Base-by-base conservation (phyloP, 2,888 invertebrate genomes). In the Sphaerophoria rueppellii region DNA sequence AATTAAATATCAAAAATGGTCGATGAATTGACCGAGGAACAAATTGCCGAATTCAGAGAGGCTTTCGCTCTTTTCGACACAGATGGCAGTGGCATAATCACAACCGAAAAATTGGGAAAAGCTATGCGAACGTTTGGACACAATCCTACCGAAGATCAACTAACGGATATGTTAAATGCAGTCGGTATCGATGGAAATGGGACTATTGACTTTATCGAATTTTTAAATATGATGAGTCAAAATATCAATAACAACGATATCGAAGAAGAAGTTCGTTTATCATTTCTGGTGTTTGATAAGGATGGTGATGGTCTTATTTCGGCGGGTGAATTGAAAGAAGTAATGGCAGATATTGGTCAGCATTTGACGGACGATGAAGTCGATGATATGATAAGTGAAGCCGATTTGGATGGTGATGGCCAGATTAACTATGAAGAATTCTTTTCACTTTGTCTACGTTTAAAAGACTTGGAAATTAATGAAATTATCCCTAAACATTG, bases 271-370 rank as follows among this genome's bases (percentile, higher is more conserved):
- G 98, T 99, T 93, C 95, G 98, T 92, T 98, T 98, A 92, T 98
- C 98, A 88, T 97, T 98, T 95, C 95, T 98, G 93, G 98, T 97
- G 92, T 98, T 99, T 93, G 99, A 99, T 94, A 98, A 98, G 93
- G 98, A 99, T 93, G 98, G 98, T 91, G 98, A 99, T 93, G 99
- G 99, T 89, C 98, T 98, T 94, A 99, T 99, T 92, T 97, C 97
- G 86, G 98, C 98, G 88, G 98, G 98, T 79, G 98, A 98, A 93
- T 94, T 98, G 90, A 96, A 98, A 93, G 97, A 98, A 93, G 98
- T 99, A 82, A 99, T 99, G 98, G 98, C 98, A 93, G 98, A 98
- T 94, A 95, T 99, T 89, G 99, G 99, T 72, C 99, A 99, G 93
- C 99, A 99, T 93, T 94, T 99, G 90, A 98, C 98, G 90, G 98